phyloP scores from a whole-genome alignment of 2,113 vertebrate species.

The Eptesicus fuscus region DNA sequence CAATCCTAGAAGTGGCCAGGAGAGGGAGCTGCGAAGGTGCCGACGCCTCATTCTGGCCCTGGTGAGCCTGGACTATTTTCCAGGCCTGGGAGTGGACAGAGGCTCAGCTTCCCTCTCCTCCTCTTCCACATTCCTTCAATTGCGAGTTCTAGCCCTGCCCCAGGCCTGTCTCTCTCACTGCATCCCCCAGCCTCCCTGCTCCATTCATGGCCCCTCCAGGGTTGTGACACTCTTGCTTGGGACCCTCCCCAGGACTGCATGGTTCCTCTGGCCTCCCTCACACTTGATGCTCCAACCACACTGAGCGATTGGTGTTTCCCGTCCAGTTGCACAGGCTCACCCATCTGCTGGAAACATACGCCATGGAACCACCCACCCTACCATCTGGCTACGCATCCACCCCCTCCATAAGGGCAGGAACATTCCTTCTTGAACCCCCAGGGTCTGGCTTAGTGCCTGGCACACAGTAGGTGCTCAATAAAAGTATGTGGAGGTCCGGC shows the following conservation, averaged over 20 bases:
- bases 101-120: too few relatives aligned
- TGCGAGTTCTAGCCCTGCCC: not conserved
- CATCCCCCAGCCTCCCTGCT: not conserved
- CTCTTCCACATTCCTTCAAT: not conserved
- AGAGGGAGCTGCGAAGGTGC: not conserved
- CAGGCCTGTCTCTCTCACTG: not conserved
- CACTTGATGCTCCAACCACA: not conserved
- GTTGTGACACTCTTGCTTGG: not conserved
- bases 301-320: not conserved
- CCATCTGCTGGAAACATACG: not conserved
- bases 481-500: not conserved
- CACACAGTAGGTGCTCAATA: not conserved
- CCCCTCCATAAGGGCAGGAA: not conserved
- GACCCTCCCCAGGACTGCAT: not conserved
- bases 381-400: not conserved
- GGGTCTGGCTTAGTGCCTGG: not conserved
- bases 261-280: not conserved
- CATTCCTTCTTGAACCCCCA: not conserved
- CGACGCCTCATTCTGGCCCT: accelerated
- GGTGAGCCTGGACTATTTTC: not conserved
- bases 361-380: not conserved
- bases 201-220: accelerated
- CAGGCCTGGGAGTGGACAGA: too few relatives aligned
- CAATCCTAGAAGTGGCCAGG: not conserved
- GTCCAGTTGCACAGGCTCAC: accelerated